Conservation (phyloP, 2,797 vertebrate species). For the Caiman crocodilus region DNA sequence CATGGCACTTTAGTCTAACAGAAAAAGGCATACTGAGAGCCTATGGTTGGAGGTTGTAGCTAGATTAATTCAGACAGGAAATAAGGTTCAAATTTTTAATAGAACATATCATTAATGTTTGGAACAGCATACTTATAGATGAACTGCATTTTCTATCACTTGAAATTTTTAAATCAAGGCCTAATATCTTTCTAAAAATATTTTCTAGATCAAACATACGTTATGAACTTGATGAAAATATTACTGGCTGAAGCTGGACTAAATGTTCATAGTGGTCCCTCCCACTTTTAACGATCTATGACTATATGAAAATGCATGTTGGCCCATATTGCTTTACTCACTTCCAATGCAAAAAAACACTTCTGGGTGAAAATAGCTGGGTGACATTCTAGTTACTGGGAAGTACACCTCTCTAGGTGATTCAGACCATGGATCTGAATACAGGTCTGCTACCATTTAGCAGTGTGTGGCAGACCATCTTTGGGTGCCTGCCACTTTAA, state of each 20-base stretch:
- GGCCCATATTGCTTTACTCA: background rate
- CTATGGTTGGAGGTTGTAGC: background rate
- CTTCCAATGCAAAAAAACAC: background rate
- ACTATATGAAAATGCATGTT: background rate
- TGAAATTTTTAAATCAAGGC: background rate
- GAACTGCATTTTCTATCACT: background rate
- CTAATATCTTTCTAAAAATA: conserved; percentile 11
- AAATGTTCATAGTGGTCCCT: background rate
- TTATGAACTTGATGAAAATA: background rate
- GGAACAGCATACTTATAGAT: background rate
- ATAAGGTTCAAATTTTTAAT: conserved; percentile 9
- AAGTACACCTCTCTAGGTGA: no score
- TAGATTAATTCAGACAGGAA: background rate
- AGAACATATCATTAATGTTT: background rate
- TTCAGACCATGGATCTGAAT: no score
- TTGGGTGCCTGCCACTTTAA: no score
- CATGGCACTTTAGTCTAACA: background rate
- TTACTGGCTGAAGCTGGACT: background rate
- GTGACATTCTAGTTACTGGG: no score
- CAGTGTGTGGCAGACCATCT: no score
- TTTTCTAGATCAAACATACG: background rate
- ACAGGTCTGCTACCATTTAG: no score
- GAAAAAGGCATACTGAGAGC: background rate
- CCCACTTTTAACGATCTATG: background rate
- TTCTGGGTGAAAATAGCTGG: background rate